These are phyloP conservation scores for Nicator chloris DNA, from an alignment of 2,113 vertebrate species.

Conservation along the genomic window DNA sequence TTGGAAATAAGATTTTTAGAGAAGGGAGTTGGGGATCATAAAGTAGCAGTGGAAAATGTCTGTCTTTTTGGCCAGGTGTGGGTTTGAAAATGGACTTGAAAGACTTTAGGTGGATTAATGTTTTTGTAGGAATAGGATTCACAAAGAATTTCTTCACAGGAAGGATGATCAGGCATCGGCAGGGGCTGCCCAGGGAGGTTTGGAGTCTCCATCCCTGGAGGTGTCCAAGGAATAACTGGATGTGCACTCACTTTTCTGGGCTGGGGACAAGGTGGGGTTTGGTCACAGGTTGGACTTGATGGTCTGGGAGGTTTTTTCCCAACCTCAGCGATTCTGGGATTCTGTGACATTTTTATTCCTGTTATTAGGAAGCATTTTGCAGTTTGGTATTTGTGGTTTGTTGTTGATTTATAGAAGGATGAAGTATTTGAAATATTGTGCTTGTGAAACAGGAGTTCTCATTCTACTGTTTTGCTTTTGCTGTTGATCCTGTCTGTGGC, in stretches of 20 bases:
- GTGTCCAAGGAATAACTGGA: background rate
- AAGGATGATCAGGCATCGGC: too few relatives aligned
- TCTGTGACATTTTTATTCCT: background rate
- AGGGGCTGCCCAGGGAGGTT: background rate
- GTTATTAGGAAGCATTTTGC: background rate
- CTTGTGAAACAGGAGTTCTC: background rate
- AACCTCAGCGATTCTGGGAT: background rate
- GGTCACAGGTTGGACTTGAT: fast-evolving
- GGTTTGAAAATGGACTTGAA: background rate
- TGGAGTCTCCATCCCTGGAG: background rate
- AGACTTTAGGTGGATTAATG: background rate
- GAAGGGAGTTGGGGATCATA: fast-evolving
- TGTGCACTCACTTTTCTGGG: too few relatives aligned
- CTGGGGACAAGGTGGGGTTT: background rate
- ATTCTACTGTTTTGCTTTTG: background rate
- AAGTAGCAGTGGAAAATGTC: background rate
- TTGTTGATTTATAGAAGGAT: background rate
- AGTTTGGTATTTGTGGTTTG: background rate
- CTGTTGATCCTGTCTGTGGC: background rate
- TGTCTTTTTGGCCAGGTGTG: background rate
- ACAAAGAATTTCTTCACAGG: background rate
- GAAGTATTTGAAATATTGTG: background rate
- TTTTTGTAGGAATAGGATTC: background rate
- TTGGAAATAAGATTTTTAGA: background rate
- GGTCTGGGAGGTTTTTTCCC: background rate